phyloP scores from a whole-genome alignment of 1,140 invertebrate genomes.

The Trachymyrmex septentrionalis region DNA sequence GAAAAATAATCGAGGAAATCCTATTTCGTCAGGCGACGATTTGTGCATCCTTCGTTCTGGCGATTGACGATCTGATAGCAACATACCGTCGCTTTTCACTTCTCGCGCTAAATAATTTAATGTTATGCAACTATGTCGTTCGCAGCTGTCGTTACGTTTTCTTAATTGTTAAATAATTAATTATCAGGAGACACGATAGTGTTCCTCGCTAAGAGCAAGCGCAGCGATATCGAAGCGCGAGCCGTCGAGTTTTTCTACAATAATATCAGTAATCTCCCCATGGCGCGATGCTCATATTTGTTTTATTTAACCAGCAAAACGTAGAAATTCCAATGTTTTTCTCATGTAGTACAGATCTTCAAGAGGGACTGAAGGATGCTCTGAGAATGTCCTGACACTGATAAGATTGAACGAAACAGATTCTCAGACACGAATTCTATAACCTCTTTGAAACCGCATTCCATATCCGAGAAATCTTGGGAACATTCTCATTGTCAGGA shows the following conservation, averaged over 20 bases:
- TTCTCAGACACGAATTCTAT: too few relatives aligned
- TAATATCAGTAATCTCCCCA: not conserved
- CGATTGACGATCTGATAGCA: not conserved
- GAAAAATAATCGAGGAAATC: slow-evolving; percentile 67
- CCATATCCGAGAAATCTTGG: too few relatives aligned
- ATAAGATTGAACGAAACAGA: too few relatives aligned
- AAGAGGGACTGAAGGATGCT: too few relatives aligned
- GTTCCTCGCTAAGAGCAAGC: too few relatives aligned
- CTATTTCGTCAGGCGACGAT: slow-evolving; percentile 22
- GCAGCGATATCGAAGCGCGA: too few relatives aligned
- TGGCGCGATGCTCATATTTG: not conserved
- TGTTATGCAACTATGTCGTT: not conserved
- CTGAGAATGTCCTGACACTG: too few relatives aligned
- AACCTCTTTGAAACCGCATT: too few relatives aligned
- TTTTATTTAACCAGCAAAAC: not conserved
- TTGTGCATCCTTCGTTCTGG: not conserved
- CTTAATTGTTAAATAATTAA: slow-evolving; percentile 13
- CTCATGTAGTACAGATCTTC: too few relatives aligned
- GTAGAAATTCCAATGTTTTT: not conserved
- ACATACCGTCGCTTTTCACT: slow-evolving; percentile 4
- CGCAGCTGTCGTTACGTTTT: not conserved
- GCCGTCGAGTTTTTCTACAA: too few relatives aligned
- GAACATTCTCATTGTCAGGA: too few relatives aligned
- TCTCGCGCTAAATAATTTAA: not conserved
- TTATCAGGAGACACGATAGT: too few relatives aligned